Conservation (phyloP, 2,888 invertebrate species). For the Parapristionchus giblindavisi region DNA sequence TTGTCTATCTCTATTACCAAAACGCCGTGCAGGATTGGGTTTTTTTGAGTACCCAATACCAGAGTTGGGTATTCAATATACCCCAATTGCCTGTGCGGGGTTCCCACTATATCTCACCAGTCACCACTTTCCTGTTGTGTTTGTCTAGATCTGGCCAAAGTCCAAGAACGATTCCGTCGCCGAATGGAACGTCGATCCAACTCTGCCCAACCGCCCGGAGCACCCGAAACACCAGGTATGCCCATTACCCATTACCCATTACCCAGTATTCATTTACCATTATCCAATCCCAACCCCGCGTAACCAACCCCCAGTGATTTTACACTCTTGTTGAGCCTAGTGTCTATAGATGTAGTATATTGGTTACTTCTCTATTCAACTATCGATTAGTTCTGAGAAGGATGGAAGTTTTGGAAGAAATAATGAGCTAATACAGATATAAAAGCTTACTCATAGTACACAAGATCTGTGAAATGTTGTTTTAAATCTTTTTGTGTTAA, state of each 20-base stretch:
- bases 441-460: no score
- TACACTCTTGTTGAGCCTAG: background rate
- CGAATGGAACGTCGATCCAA: constrained; percentile 66
- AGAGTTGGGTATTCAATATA: no score
- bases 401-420: background rate
- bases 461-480: no score
- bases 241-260: background rate
- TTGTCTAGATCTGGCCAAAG: constrained; percentile 66
- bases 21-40: no score
- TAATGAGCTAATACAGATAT: background rate
- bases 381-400: background rate
- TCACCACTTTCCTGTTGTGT: background rate
- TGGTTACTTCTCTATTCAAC: constrained; percentile 7
- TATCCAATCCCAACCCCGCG: no score
- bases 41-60: no score
- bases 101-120: background rate
- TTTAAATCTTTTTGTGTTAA: no score
- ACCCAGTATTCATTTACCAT: background rate
- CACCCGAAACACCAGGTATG: constrained; percentile 11
- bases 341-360: constrained; percentile 17
- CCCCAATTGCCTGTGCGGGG: no score
- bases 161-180: constrained; percentile 69
- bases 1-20: no score
- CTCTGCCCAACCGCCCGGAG: constrained; percentile 41
- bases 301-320: background rate